Base-by-base conservation (phyloP, 1,140 invertebrate species). In the Pectinophora gossypiella region DNA sequence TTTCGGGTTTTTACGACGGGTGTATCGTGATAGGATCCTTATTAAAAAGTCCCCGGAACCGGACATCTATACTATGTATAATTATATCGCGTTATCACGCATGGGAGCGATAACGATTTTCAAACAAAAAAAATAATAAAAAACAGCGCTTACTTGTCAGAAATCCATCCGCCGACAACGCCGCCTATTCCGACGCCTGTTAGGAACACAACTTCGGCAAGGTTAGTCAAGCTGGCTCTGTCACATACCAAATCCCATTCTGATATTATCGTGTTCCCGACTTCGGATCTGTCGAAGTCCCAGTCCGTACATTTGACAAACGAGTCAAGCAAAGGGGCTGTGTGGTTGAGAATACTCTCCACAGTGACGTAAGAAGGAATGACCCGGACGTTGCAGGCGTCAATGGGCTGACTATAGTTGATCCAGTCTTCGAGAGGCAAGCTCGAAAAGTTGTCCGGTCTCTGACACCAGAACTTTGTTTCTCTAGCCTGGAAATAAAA, bases 181-280 rank as follows among this genome's bases (percentile, higher is more conserved):
- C 92, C 92, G 55, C 93, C 93, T 46, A 92, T 75, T 45, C 92
- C 92, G 2, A 93, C 91, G 22, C 93, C 93, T 22, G 91, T 76
- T 18, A 94, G 75, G 72, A 94, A 93, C 68, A 92, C 89, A 77
- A 93, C 92, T 81, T 93, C 92, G 9, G 91, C 91, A 2, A 93
- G 75, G 61, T 90, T 92, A 22, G 89, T 92, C 13, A 93, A 72
- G 46, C 89, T 83, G 53, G 90, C 89, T 61, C 89, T 89, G 53
- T 93, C 91, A 72, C 92, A 93, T 1, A 93, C 90, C 52, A 93
- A 72, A 51, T 89, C 76, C 90, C 92, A 93, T 85, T 93, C 89
- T 0, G 91, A 91, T 45, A 91, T 91, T 51, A 92, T 90, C 2
- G 91, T 92, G 49, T 88, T 82, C 4, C 90, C 91, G 61, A 89